These are phyloP conservation scores for Leontocebus nigricollis DNA, from an alignment of 2,797 vertebrate genomes.

Conservation along the genomic window DNA sequence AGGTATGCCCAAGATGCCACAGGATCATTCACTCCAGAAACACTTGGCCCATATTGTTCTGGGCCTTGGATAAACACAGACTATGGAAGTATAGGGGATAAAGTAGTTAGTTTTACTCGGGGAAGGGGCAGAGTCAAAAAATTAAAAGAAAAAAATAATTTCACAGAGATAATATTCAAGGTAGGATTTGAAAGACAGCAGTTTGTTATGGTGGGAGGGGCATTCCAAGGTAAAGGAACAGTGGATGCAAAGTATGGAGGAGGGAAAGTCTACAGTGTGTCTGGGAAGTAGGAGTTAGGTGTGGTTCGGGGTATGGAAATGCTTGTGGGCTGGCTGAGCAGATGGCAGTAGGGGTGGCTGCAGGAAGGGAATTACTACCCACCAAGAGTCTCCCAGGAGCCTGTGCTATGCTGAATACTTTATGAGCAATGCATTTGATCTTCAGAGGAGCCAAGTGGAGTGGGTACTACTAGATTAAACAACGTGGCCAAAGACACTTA, in stretches of 20 bases:
- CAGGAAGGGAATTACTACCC: not conserved
- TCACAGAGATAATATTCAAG: not conserved
- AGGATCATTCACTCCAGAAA: not conserved
- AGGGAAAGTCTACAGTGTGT: rapidly evolving
- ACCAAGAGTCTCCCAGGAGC: not conserved
- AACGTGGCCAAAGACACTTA: not conserved
- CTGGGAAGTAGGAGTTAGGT: not conserved
- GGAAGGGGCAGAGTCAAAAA: not conserved
- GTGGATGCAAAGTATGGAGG: not conserved
- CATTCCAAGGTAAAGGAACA: not conserved
- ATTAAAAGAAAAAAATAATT: not conserved
- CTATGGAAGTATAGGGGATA: not conserved
- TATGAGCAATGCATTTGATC: not conserved
- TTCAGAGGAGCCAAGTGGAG: not conserved
- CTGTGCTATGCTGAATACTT: not conserved
- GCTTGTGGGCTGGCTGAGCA: not conserved
- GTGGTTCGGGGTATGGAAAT: not conserved
- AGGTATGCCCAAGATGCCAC: not conserved
- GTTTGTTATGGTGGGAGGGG: not conserved
- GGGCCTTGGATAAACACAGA: not conserved
- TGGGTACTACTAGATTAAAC: not conserved
- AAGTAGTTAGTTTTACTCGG: not conserved
- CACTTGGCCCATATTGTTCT: not conserved
- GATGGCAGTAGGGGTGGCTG: not conserved
- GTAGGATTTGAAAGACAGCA: not conserved